A percentile compares a stretch with the other conserved stretches of the same genome.
Conservation (phyloP, 64 coral and sea anemone species). For the Porites lutea region DNA sequence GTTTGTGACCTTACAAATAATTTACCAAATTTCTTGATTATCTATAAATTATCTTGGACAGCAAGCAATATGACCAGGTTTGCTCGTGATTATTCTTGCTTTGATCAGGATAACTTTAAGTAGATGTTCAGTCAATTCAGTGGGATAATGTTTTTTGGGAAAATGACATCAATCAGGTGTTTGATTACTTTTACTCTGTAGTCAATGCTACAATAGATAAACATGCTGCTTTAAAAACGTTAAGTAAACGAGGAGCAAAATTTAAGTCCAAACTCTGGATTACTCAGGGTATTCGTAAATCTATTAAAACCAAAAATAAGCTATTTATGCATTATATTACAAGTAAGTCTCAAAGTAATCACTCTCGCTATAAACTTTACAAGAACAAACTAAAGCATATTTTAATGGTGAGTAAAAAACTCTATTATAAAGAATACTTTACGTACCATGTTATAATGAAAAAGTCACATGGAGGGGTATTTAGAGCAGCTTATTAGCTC, state of each 20-base stretch:
- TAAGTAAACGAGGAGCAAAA: constrained; percentile 24
- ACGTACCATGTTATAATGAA: constrained; percentile 16
- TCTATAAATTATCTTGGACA: background rate
- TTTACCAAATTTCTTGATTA: constrained; percentile 6
- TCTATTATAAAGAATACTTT: constrained; percentile 11
- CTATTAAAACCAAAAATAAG: constrained; percentile 14
- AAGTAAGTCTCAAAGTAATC: background rate
- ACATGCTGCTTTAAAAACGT: constrained; percentile 19
- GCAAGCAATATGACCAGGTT: background rate
- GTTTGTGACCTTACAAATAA: constrained; percentile 7
- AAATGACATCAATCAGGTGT: too few species aligned
- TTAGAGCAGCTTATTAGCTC: background rate
- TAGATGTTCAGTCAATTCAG: background rate
- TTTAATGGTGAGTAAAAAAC: background rate
- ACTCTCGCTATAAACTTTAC: constrained; percentile 4
- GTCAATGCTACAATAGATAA: constrained; percentile 32
- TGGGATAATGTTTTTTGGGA: too few species aligned
- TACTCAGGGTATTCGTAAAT: background rate
- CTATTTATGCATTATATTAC: background rate
- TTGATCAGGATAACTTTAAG: background rate
- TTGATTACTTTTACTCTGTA: background rate
- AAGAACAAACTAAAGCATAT: constrained; percentile 25
- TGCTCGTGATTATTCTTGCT: background rate
- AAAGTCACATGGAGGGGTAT: too few species aligned
- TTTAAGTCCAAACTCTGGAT: constrained; percentile 29